Conservation (phyloP, 23 tunicate genomes). For the Styela plicata region DNA sequence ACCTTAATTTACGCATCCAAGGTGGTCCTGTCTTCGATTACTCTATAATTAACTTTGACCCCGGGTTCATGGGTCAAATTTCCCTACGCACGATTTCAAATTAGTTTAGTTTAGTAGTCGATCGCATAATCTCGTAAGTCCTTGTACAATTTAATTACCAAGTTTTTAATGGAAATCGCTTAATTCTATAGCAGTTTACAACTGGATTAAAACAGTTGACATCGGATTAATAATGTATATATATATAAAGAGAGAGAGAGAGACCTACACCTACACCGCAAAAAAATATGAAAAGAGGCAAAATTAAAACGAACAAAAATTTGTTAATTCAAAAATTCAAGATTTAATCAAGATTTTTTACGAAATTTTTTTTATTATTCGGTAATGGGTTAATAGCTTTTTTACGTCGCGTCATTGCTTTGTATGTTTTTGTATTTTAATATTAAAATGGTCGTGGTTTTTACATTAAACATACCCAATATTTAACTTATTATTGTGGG, state of each 20-base stretch:
- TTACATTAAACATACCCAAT: background rate
- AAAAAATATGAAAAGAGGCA: too few species aligned
- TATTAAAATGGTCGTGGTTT: background rate
- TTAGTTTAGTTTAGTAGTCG: background rate
- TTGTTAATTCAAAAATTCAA: too few species aligned
- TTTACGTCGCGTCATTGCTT: too few species aligned
- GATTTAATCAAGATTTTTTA: too few species aligned
- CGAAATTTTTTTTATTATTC: too few species aligned
- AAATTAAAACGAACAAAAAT: too few species aligned
- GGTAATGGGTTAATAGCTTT: too few species aligned
- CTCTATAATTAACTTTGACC: background rate
- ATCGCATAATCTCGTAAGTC: background rate
- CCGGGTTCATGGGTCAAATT: background rate
- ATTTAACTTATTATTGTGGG: background rate
- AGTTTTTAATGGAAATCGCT: background rate
- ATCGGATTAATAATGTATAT: background rate
- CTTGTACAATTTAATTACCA: background rate
- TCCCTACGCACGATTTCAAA: background rate
- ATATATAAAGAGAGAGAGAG: too few species aligned
- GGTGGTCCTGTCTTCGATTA: background rate
- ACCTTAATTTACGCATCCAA: background rate
- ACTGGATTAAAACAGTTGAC: background rate
- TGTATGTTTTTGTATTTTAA: too few species aligned
- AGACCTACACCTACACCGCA: too few species aligned
- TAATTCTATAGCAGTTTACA: background rate